Percentiles rank a stretch among this genome's conserved stretches.
phyloP scores from a whole-genome alignment of 1,140 invertebrate genomes.

The Diorhabda carinulata region DNA sequence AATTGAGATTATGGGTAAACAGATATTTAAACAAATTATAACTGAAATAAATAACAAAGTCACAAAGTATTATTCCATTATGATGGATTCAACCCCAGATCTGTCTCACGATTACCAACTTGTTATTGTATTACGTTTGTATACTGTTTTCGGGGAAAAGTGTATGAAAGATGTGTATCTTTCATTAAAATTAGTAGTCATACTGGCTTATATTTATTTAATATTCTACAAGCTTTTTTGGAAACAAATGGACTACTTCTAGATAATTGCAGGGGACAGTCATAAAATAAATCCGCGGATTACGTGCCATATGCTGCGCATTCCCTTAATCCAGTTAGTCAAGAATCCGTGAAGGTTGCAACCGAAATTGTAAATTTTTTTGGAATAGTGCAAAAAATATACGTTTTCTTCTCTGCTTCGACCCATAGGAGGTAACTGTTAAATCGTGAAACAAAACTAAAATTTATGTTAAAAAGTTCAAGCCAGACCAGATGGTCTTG shows the following conservation, averaged over 20 bases:
- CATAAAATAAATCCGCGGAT: background rate
- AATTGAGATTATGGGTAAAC: background rate
- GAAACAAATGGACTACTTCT: no score
- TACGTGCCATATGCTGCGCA: no score
- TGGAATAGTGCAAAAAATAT: background rate
- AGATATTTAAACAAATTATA: no score
- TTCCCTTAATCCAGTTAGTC: background rate
- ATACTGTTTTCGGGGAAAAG: background rate
- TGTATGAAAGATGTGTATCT: no score
- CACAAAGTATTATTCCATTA: no score
- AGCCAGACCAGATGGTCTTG: background rate
- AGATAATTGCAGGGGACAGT: background rate
- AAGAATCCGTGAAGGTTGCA: background rate
- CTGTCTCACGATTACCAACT: no score
- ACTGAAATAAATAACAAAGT: no score
- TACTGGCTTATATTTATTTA: no score
- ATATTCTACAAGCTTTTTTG: no score
- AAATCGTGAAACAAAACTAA: background rate
- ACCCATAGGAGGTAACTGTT: constrained; percentile 1
- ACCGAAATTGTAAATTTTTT: constrained; percentile 5
- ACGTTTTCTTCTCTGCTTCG: constrained; percentile 8
- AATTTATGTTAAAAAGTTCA: background rate
- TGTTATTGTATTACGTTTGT: background rate
- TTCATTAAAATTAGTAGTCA: no score
- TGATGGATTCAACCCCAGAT: no score